A percentile compares a stretch with the other conserved stretches of the same genome.
These are phyloP conservation scores for Rhynchonycteris naso DNA, from an alignment of 2,797 vertebrate genomes.

Conservation along the genomic window DNA sequence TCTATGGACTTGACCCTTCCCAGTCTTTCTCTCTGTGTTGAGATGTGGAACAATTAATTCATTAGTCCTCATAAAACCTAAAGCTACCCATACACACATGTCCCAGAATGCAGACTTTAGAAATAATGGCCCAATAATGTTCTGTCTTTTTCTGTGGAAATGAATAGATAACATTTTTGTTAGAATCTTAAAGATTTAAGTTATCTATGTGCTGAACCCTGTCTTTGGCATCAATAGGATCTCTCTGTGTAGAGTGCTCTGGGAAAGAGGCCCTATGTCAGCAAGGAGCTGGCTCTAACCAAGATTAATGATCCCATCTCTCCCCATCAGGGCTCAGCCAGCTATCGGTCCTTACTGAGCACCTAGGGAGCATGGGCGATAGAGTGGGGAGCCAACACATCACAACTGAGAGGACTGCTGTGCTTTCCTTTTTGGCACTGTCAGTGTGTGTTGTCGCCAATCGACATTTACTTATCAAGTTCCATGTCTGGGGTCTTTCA, in stretches of 20 bases:
- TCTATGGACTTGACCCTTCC: too few species aligned
- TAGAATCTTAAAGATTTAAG: neutral
- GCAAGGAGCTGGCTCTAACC: fast-evolving
- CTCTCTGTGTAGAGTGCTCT: neutral
- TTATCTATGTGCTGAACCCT: neutral
- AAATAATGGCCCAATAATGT: neutral
- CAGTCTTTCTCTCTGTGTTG: fast-evolving
- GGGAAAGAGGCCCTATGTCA: neutral
- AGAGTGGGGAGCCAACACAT: fast-evolving
- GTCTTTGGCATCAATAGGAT: neutral
- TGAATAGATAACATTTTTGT: fast-evolving
- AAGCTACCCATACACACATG: fast-evolving
- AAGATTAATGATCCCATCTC: neutral
- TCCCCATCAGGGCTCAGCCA: neutral
- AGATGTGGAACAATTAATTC: fast-evolving
- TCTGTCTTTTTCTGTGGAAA: neutral
- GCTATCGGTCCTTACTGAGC: fast-evolving
- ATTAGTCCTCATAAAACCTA: fast-evolving
- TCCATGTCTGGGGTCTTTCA: fast-evolving
- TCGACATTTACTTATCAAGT: neutral
- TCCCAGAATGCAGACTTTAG: neutral
- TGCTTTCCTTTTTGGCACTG: neutral
- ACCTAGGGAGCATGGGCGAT: fast-evolving
- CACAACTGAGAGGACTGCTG: fast-evolving
- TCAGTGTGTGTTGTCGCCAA: neutral